These are phyloP conservation scores for Arbacia lixula DNA, from an alignment of 53 echinoderm and acorn worm species.

Conservation along the genomic window DNA sequence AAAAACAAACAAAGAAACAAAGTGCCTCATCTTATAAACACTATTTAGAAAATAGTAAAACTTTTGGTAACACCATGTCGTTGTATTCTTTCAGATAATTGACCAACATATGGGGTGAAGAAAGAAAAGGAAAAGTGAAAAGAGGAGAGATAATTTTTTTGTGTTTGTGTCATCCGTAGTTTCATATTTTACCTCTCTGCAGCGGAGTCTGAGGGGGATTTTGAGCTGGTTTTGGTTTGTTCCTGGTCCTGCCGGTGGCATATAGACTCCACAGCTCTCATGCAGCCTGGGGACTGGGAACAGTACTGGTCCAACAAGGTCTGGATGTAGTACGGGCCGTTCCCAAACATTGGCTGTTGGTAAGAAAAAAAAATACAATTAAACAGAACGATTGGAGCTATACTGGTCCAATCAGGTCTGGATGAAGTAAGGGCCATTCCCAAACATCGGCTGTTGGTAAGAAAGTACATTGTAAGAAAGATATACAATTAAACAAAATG, in stretches of 20 bases:
- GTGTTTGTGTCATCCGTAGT: neutral
- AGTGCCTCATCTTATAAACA: no score
- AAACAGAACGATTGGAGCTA: neutral
- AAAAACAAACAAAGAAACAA: no score
- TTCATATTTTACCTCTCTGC: slow-evolving; percentile 72
- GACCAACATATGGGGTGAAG: no score
- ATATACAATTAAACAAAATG: no score
- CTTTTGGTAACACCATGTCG: no score
- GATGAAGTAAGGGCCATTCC: slow-evolving; percentile 80
- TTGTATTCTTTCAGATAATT: no score
- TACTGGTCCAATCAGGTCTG: slow-evolving; percentile 67
- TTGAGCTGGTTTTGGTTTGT: slow-evolving; percentile 19
- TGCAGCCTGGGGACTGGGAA: slow-evolving; percentile 24
- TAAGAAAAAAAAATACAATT: neutral
- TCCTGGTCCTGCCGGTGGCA: slow-evolving; percentile 52
- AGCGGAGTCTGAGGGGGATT: slow-evolving; percentile 42
- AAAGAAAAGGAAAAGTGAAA: no score
- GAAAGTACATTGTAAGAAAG: no score
- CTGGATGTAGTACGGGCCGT: slow-evolving; percentile 78
- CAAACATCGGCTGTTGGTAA: no score
- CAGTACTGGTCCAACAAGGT: slow-evolving; percentile 69
- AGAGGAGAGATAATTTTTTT: no score
- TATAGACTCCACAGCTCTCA: slow-evolving; percentile 35
- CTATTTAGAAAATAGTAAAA: no score
- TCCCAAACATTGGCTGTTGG: slow-evolving; percentile 60